These are phyloP conservation scores for Ctenicera cuprea DNA, from an alignment of 2,888 invertebrate species.

Conservation along the genomic window DNA sequence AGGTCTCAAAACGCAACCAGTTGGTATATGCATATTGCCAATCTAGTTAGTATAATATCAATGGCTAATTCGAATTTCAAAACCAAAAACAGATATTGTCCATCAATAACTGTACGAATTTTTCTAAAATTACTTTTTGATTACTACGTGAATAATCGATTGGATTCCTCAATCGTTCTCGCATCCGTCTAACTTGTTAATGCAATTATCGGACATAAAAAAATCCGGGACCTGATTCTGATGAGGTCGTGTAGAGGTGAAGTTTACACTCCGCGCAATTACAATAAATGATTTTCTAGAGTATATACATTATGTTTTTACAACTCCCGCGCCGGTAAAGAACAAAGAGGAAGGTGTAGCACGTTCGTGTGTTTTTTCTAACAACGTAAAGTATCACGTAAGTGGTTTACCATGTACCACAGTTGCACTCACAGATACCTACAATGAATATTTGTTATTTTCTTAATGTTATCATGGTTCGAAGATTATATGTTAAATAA, in stretches of 20 bases:
- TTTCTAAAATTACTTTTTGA: conserved; percentile 18
- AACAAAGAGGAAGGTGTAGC: conserved; percentile 51
- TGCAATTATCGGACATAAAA: conserved; percentile 38
- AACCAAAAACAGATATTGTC: background rate
- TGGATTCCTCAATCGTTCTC: conserved; percentile 5
- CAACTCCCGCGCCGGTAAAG: conserved; percentile 49
- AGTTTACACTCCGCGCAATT: conserved; percentile 47
- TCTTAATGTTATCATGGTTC: conserved; percentile 55
- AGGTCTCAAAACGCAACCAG: too few species aligned
- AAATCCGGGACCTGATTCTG: conserved; percentile 34
- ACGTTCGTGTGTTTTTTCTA: conserved; percentile 51
- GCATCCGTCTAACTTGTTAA: conserved; percentile 37
- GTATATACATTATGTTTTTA: conserved; percentile 49
- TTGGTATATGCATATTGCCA: too few species aligned
- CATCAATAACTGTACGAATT: background rate
- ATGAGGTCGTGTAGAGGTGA: conserved; percentile 39
- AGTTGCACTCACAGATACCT: conserved; percentile 58
- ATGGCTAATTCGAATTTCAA: background rate
- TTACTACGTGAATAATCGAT: conserved; percentile 5
- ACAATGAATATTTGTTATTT: conserved; percentile 57
- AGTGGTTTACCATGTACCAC: conserved; percentile 61
- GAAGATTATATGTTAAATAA: conserved; percentile 55
- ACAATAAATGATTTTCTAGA: conserved; percentile 50
- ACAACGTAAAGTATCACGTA: conserved; percentile 51
- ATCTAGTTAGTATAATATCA: background rate